Evolutionary conservation across 2,888 invertebrate species (phyloP).

Genomic region (Diloba caeruleocephala): DNA sequence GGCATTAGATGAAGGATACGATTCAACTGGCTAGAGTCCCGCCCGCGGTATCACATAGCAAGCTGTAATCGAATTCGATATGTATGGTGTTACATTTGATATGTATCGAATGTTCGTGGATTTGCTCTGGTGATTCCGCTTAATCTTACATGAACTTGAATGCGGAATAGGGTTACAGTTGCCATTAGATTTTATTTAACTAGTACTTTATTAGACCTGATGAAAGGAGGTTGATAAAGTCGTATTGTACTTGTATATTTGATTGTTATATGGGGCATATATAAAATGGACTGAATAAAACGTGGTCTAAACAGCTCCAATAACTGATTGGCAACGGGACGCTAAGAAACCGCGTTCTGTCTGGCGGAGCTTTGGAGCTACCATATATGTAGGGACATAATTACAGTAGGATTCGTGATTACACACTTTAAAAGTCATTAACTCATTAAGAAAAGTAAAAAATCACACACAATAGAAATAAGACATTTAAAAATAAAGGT

Average conservation of each 20-base stretch:
- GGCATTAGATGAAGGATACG: slow-evolving; percentile 54
- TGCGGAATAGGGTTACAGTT: slow-evolving; percentile 40
- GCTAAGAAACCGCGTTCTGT: no score
- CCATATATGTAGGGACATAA: no score
- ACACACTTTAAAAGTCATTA: no score
- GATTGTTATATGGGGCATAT: no score
- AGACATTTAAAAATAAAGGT: no score
- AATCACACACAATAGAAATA: no score
- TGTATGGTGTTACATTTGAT: slow-evolving; percentile 44
- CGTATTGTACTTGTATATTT: neutral
- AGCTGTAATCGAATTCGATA: slow-evolving; percentile 44
- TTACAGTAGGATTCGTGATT: no score
- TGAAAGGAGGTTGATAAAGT: slow-evolving; percentile 29
- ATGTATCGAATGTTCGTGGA: slow-evolving; percentile 37
- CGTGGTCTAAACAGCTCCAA: no score
- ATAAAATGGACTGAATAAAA: no score
- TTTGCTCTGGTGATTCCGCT: slow-evolving; percentile 37
- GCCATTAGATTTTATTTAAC: slow-evolving; percentile 36
- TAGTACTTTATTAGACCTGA: slow-evolving; percentile 22
- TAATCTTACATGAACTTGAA: slow-evolving; percentile 16
- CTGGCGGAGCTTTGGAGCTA: no score
- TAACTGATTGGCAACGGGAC: no score
- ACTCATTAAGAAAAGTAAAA: no score
- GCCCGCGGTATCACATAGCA: slow-evolving; percentile 43
- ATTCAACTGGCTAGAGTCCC: slow-evolving; percentile 41